Base-by-base conservation (phyloP, 2,797 vertebrate species). In the Sebastes trivittatus region DNA sequence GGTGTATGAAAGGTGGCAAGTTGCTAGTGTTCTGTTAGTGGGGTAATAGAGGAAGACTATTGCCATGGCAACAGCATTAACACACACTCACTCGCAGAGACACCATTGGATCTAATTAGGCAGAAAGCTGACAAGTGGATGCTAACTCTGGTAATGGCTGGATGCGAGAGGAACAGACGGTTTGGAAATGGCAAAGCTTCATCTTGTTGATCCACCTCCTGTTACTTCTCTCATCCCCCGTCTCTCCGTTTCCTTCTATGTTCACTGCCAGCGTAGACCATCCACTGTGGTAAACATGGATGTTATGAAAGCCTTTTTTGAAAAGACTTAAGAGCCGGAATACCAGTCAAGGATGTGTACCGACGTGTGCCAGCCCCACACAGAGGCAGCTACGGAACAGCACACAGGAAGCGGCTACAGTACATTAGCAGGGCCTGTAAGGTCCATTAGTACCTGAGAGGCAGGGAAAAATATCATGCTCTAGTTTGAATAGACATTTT, bases 31-130 rank as follows among this genome's bases (percentile, higher is more conserved):
- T 87, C 81, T 80, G 81, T 87, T 85, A 81, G 86, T 66, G 67
- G 79, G 81, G 82, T 93, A 95, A 88, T 69, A 72, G 89, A 80
- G 90, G 70, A 77, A 87, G 62, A 81, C 83, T 65, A 87, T 94
- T 73, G 36, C 92, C 89, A 91, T 93, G 88, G 88, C 65, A 93
- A 96, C 93, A 78, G 69, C 58, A 27, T 78, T 86, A 89, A 87
- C 83, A 73, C 86, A 56, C 38, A 82, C 67, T 66, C 69, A 59
- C 56, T 72, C 74, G 27, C 46, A 56, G 32, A 82, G 7, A 68
- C 77, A 59, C 55, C 52, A 61, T 77, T 79, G 86, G 86, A 85
- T 88, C 88, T 93, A 94, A 95, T 94, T 93, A 95, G 78, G 85
- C 74, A 77, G 81, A 85, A 87, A 88, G 81, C 81, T 92, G 88